Base-by-base conservation (phyloP, 2,797 vertebrate species). In the Ptychobarbus kaznakovi region DNA sequence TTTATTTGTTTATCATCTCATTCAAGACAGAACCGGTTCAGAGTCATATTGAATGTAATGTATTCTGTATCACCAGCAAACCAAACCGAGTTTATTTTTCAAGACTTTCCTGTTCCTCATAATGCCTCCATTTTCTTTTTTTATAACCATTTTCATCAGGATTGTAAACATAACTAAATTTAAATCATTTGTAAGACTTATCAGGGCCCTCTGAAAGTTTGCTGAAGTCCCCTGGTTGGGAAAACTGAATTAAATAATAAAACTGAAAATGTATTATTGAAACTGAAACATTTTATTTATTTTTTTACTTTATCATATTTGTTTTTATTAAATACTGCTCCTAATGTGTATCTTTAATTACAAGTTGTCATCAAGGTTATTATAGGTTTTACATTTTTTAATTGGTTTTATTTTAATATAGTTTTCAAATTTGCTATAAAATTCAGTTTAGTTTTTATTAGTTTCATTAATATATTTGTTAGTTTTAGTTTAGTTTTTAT, bases 1-100 rank as follows among this genome's bases (percentile, higher is more conserved):
- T 53, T 77, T 74, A 74, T 76, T 83, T 68, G 44, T 83, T 81
- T 86, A 83, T 89, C 53, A 32, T 79, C 76, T 38, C 13, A 12
- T 82, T 86, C 74, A 80, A 66, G 51, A 61, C 56, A 44, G 51
- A 78, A 35, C 1, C 0, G 1, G 25, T 66, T 80, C 16, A 65
- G 42, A 46, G 25, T 25, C 16, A 46, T 66, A 49, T 15, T 46
- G 25, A 66, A 32, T 80, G 77, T 25, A 65, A 35, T 49, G 12
- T 22, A 49, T 63, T 38, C 3, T 63, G 13, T 61, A 44, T 63
- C 56, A 49, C 61, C 40, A 25, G 2, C 6, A 22, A 16, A 13
- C 42, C 12, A 12, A 13, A 65, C 15, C 25, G 3, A 25, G 78
- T 80, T 20, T 46, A 28, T 49, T 69, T 35, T 69, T 28, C 16